A percentile compares a stretch with the other conserved stretches of the same genome.
These are phyloP conservation scores for Mesorhabditis belari DNA, from an alignment of 2,888 invertebrate genomes.

Conservation along the genomic window DNA sequence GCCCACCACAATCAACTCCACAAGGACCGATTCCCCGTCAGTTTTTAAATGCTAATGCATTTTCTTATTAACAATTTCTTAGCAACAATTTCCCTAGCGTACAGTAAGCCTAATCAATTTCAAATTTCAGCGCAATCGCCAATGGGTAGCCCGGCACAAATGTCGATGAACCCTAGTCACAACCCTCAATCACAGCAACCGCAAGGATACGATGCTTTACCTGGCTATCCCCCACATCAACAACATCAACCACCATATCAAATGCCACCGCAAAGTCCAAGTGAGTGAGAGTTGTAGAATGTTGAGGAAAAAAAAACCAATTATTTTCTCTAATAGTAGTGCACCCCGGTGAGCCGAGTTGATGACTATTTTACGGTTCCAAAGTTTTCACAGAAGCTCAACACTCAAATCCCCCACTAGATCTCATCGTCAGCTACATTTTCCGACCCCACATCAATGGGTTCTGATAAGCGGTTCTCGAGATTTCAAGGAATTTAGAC, in stretches of 20 bases:
- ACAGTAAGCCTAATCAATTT: background rate
- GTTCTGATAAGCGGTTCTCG: too few relatives aligned
- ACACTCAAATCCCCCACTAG: too few relatives aligned
- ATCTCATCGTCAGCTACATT: too few relatives aligned
- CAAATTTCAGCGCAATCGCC: background rate
- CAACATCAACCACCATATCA: background rate
- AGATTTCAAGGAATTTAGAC: too few relatives aligned
- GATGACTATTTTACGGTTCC: too few relatives aligned
- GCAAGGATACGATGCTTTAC: background rate
- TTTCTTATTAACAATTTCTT: background rate
- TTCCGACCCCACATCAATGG: too few relatives aligned
- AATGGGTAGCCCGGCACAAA: background rate
- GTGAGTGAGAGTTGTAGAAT: background rate
- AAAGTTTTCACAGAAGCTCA: too few relatives aligned
- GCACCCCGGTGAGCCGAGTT: too few relatives aligned
- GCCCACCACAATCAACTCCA: background rate
- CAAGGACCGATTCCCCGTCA: background rate
- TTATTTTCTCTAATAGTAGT: too few relatives aligned
- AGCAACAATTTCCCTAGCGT: background rate
- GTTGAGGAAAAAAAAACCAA: too few relatives aligned
- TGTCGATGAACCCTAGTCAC: background rate
- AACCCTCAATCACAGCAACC: background rate
- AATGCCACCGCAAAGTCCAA: background rate
- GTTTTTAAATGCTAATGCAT: background rate
- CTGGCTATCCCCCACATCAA: background rate